Evolutionary conservation across 2,888 invertebrate genomes (phyloP), one percentile per base, ranked within the genome.

Genomic region (Hofmannophila pseudospretella): DNA sequence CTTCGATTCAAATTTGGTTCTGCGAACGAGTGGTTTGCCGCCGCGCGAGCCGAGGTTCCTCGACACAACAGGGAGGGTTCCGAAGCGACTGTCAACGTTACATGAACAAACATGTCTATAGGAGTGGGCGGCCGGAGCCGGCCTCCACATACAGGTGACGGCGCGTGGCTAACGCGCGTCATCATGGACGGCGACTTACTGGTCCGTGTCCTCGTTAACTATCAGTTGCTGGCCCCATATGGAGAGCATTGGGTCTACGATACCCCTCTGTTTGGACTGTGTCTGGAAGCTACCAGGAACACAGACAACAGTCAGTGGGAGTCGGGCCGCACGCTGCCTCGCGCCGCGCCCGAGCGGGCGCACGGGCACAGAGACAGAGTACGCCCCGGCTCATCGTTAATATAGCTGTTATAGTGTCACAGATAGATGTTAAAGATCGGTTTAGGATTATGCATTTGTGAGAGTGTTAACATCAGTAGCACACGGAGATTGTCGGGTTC

Each of bases 161-260:
- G 62, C 57, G 66, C 64, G 66, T 66, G 68, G 59, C 66, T 58
- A 59, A 58, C 59, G 70, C 70, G 67, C 55, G 70, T 75, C 75
- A 62, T 63, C 62, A 58, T 55, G 53, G 63, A 58, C 70, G 67
- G 61, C 67, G 71, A 95, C 96, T 95, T 95, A 96, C 96, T 96
- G 96, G 90, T 95, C 94, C 82, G 96, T 95, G 90, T 96, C 96
- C 93, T 96, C 96, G 93, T 95, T 96, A 89, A 96, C 95, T 91
- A 96, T 95, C 91, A 96, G 94, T 92, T 96, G 96, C 90, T 96
- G 96, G 89, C 96, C 96, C 96, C 96, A 96, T 90, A 96, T 96
- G 90, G 95, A 95, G 90, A 96, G 95, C 96, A 96, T 96, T 90
- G 96, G 96, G 92, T 96, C 96, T 93, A 96, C 95, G 92, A 96